Base-by-base conservation (phyloP, 2,888 invertebrate species). In the Petrolisthes cinctipes region DNA sequence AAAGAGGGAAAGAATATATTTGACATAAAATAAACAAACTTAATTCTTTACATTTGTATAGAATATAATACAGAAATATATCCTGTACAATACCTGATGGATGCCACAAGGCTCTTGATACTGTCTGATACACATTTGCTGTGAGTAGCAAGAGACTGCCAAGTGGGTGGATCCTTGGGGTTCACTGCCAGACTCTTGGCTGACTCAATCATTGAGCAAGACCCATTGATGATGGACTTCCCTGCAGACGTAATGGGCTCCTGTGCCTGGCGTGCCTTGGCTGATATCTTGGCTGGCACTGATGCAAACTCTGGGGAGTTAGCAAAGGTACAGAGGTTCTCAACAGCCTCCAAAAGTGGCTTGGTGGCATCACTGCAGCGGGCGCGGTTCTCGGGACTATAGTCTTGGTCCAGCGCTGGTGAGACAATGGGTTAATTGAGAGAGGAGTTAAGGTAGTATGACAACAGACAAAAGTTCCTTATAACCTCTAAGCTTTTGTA, bases 101-200 rank as follows among this genome's bases (percentile, higher is more conserved):
- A 97, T 17, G 97, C 95, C 5, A 99, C 98, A 5, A 99, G 94
- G 14, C 95, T 95, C 93, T 99, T 99, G 92, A 99, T 99, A 56
- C 98, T 97, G 93, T 99, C 99, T 0, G 98, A 98, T 0, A 99
- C 98, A 83, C 95, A 96, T 93, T 98, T 98, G 92, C 98, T 98
- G 94, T 98, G 97, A 91, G 95, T 95, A 0, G 99, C 98, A 90
- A 99, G 95, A 88, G 96, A 94, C 92, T 98, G 98, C 98, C 99
- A 99, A 51, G 97, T 97, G 0, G 96, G 95, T 4, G 98, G 96
- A 93, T 99, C 99, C 91, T 96, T 95, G 0, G 98, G 98, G 82
- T 96, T 95, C 56, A 97, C 95, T 0, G 97, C 97, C 90, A 99
- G 94, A 83, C 95, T 96, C 92, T 97, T 97, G 0, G 98, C 98